Base-by-base conservation (phyloP, 2,113 vertebrate genomes). In the Stigmatopora argus region DNA sequence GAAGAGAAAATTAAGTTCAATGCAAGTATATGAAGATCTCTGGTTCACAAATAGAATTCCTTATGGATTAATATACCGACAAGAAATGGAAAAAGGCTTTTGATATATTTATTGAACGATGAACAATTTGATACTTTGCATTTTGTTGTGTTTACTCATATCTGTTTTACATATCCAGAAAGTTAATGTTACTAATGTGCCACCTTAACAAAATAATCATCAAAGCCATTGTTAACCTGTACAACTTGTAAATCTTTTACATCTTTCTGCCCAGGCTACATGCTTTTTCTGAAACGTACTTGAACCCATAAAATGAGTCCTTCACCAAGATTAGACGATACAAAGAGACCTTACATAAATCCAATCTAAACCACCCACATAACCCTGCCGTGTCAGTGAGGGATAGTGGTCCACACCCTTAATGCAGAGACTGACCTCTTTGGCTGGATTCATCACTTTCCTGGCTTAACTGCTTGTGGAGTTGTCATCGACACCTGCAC, bases 381-480 rank as follows among this genome's bases (percentile, higher is more conserved):
- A 70, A 62, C 21, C 8, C 66, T 44, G 49, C 51, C 19, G 19
- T 35, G 56, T 55, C 73, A 64, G 62, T 79, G 67, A 85, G 65
- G 44, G 65, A 78, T 79, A 45, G 44, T 47, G 21, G 56, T 44
- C 44, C 68, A 60, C 66, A 46, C 44, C 44, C 57, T 60, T 10
- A 72, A 78, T 64, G 59, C 70, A 47, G 56, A 64, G 62, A 14
- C 31, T 75, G 82, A 83, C 77, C 78, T 81, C 64, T 44, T 70
- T 78, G 56, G 18, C 31, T 65, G 45, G 70, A 77, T 83, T 77
- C 62, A 81, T 74, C 67, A 55, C 64, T 79, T 41, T 77, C 66
- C 61, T 69, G 17, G 23, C 9, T 46, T 57, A 64, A 73, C 18
- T 7, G 45, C 64, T 18, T 17, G 60, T 41, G 21, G 58, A 47